Conservation (phyloP, 2,888 invertebrate genomes). For the Lumbricus terrestris region DNA sequence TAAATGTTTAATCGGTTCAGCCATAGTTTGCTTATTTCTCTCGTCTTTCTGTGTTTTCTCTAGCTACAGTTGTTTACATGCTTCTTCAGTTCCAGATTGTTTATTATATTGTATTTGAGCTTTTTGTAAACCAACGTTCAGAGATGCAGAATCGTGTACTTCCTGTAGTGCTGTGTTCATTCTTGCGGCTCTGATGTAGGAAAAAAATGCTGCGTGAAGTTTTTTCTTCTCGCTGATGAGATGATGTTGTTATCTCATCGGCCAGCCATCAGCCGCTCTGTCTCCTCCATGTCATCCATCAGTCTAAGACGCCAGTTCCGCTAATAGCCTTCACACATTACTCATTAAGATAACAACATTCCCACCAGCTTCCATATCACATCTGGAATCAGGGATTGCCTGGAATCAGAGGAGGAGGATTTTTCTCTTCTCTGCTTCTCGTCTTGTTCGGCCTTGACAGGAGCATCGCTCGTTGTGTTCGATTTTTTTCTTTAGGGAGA, state of each 20-base stretch:
- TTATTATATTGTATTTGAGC: too few species aligned
- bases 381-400: not conserved
- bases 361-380: too few species aligned
- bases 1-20: too few species aligned
- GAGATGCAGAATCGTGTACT: not conserved
- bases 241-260: not conserved
- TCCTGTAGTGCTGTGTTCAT: not conserved
- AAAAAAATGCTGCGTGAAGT: not conserved
- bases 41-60: not conserved
- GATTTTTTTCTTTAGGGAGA: not conserved
- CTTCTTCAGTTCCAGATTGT: too few species aligned
- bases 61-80: not conserved
- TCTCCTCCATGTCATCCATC: not conserved
- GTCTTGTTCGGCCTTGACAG: not conserved
- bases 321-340: slow-evolving; percentile 3
- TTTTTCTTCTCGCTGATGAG: not conserved
- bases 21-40: not conserved
- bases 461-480: not conserved
- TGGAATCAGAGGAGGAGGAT: not conserved
- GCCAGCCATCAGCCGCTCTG: not conserved
- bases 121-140: too few species aligned
- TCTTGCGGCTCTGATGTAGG: not conserved
- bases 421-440: not conserved
- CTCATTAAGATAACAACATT: not conserved
- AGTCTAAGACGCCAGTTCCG: not conserved